phyloP scores from a whole-genome alignment of 1,140 invertebrate species.

The Phocides pigmalion region DNA sequence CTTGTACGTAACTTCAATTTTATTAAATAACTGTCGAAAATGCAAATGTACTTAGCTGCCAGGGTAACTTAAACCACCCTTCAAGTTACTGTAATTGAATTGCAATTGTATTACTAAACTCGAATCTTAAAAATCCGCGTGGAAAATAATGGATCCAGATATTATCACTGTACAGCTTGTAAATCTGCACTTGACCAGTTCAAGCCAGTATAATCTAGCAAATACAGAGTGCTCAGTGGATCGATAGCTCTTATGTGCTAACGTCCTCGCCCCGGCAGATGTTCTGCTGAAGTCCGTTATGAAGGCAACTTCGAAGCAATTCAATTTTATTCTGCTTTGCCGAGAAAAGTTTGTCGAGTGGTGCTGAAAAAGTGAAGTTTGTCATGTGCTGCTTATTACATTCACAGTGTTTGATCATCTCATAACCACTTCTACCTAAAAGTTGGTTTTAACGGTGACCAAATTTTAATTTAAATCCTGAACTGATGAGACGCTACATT shows the following conservation, averaged over 20 bases:
- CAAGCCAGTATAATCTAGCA: not conserved
- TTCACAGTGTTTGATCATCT: no score
- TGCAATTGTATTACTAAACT: no score
- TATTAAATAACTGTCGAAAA: no score
- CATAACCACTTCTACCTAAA: no score
- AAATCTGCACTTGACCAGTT: conserved; percentile 1
- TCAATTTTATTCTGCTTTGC: conserved; percentile 5
- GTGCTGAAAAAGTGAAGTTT: not conserved
- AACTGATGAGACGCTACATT: no score
- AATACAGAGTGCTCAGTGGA: not conserved
- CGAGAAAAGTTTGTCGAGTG: not conserved
- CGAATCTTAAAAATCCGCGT: not conserved
- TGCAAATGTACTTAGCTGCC: no score
- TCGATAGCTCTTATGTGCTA: conserved; percentile 1
- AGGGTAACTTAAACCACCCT: no score
- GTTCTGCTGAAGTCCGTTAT: conserved; percentile 3
- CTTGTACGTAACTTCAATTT: no score
- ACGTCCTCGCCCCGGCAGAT: not conserved
- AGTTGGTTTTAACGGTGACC: no score
- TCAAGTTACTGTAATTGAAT: no score
- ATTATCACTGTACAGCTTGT: not conserved
- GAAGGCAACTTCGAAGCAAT: not conserved
- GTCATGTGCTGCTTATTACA: not conserved
- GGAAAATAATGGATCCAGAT: not conserved
- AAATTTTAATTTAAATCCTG: no score